Base-by-base conservation (phyloP, 2,797 vertebrate species). In the Liasis olivaceus region DNA sequence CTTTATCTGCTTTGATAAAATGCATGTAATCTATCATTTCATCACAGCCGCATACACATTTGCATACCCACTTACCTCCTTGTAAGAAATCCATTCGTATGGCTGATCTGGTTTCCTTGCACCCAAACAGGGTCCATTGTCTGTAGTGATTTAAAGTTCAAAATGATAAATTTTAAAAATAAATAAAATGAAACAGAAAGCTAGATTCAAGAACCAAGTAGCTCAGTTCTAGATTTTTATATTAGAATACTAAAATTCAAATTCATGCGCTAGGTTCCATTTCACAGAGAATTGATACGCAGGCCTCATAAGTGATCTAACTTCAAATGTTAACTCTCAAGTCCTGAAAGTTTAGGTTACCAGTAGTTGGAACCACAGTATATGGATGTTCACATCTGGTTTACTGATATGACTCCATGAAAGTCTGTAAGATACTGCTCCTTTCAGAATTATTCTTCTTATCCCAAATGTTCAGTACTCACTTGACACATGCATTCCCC, bases 111-210 rank as follows among this genome's bases (percentile, higher is more conserved):
- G 98, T 96, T 99, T 99, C 94, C 99, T 98, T n/a, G 98, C 97
- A 90, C 99, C 99, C 28, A 99, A 97, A 96, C 99, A 99, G 9
- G 99, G 99, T n/a, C 99, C 99, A 0, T 99, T 97, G 96, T 98
- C 99, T 99, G 95, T 0, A 89, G 94, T 66, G 85, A 89, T 90
- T 86, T 60, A 69, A 90, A 86, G 26, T 36, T 56, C 87, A 84
- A 64, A 81, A 31, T 36, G 24, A 47, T 58, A 77, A 58, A 81
- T 22, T 59, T 89, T 87, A 17, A 84, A 15, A 58, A 63, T 26
- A 72, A 12, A 11, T 12, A 26, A n/a, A 8, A 77, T 31, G 9
- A 13, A 17, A 54, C n/a, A 81, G 1, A 87, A 47, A 58, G 5
- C 20, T 56, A 60, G 28, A 60, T 1, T 86, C 31, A 8, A 51